Conservation (phyloP, 2,797 vertebrate species). For the Enteromius unitaeniatus region DNA sequence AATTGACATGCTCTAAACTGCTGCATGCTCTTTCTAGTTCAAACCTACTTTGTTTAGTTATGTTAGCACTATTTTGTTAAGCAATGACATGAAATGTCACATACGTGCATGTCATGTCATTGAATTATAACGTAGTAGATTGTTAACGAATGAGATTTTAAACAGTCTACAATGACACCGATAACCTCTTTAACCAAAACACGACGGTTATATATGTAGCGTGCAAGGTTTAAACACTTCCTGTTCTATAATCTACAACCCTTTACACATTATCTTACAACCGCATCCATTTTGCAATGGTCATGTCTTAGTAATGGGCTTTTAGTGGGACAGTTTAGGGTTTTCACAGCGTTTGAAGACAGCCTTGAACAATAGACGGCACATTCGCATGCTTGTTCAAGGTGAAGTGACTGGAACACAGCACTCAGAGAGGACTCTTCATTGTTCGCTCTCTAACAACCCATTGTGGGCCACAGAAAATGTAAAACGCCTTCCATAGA, state of each 20-base stretch:
- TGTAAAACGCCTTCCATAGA: constrained; percentile 26
- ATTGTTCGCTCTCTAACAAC: constrained; percentile 38
- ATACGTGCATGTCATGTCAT: constrained; percentile 4
- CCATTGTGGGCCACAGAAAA: constrained; percentile 29
- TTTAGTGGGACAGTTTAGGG: constrained; percentile 72
- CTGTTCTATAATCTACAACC: constrained; percentile 45
- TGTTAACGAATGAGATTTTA: not conserved
- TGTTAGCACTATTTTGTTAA: constrained; percentile 32
- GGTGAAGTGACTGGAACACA: constrained; percentile 25
- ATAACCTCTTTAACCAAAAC: constrained; percentile 1
- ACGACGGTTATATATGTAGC: not conserved
- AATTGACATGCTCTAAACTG: constrained; percentile 62
- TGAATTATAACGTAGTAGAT: not conserved
- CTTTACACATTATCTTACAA: constrained; percentile 68
- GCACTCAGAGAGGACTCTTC: constrained; percentile 47
- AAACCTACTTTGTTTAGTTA: constrained; percentile 44
- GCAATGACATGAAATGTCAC: constrained; percentile 21
- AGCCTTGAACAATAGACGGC: constrained; percentile 62
- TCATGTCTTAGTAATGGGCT: constrained; percentile 67
- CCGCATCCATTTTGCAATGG: constrained; percentile 66
- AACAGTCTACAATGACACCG: not conserved
- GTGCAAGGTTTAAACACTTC: constrained; percentile 36
- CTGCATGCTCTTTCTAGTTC: constrained; percentile 62
- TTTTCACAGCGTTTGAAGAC: constrained; percentile 67
- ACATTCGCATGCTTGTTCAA: constrained; percentile 49